phyloP scores from a whole-genome alignment of 2,797 vertebrate species.

The Gouania willdenowi region DNA sequence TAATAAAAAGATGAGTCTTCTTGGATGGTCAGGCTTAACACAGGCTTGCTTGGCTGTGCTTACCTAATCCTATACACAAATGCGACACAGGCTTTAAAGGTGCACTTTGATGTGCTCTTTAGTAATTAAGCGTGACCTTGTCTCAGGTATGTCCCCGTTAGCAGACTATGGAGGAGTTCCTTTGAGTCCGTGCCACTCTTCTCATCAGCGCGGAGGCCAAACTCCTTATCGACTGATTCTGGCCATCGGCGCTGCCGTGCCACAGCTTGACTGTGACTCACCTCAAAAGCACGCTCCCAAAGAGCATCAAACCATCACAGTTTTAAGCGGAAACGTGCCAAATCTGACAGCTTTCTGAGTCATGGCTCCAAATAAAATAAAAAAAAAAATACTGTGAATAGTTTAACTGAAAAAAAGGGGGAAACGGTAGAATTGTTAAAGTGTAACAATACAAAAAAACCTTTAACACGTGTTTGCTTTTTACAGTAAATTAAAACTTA shows the following conservation, averaged over 20 bases:
- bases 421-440: too few species aligned
- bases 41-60: slow-evolving; percentile 48
- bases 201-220: slow-evolving; percentile 44
- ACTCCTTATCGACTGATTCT: slow-evolving; percentile 45
- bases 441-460: too few species aligned
- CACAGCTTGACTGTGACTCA: slow-evolving; percentile 49
- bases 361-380: slow-evolving; percentile 5
- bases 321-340: slow-evolving; percentile 5
- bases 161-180: slow-evolving; percentile 48
- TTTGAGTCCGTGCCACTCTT: slow-evolving; percentile 52
- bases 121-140: slow-evolving; percentile 67
- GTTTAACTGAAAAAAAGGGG: too few species aligned
- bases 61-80: slow-evolving; percentile 73
- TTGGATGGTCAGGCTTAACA: slow-evolving; percentile 55
- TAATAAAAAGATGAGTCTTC: slow-evolving; percentile 58
- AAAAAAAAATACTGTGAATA: too few species aligned
- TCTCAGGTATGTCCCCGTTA: slow-evolving; percentile 55
- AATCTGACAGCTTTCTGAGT: slow-evolving; percentile 10
- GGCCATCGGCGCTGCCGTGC: slow-evolving; percentile 33
- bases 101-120: slow-evolving; percentile 67
- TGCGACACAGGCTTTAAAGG: slow-evolving; percentile 54
- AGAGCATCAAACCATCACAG: slow-evolving; percentile 24
- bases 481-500: too few species aligned
- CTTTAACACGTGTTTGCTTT: too few species aligned
- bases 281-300: slow-evolving; percentile 25